Base-by-base conservation (phyloP, 2,797 vertebrate genomes). In the Micropoecilia bifurca region DNA sequence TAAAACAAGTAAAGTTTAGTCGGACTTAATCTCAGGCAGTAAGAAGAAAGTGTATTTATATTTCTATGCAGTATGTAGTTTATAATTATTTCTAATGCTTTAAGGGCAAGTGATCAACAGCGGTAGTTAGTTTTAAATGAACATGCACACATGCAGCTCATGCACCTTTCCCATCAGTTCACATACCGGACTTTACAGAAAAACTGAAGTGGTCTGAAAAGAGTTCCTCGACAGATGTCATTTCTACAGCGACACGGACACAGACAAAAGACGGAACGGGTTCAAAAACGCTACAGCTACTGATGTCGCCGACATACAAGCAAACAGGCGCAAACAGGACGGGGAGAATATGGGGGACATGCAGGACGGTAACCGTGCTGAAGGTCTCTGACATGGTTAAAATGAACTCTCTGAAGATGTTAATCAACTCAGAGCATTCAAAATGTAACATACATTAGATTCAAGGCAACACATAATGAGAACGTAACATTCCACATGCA, bases 131-230 rank as follows among this genome's bases (percentile, higher is more conserved):
- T 71, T 77, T 78, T 78, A 80, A 73, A 80, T 86, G 79, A 77
- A 77, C 81, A 90, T 87, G 92, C 89, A 89, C 81, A 89, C 94
- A 94, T 95, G 94, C 95, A 80, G 83, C 77, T 90, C 95, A 95
- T 95, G 95, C 94, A 91, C 78, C 89, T 81, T 88, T 79, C 73
- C 90, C 77, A 78, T 91, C 92, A 89, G 88, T 88, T 95, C 95
- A 95, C 95, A 92, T 95, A 95, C 95, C 95, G 95, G 94, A 94
- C 93, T 95, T 95, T 95, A 95, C 73, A 94, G 94, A 95, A 95
- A 93, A 95, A 94, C 89, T 87, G 93, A 90, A 95, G 93, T 28
- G 95, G 95, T 81, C 91, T 92, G 93, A 95, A 95, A 94, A 95
- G 91, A 92, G 92, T 95, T 95, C 95, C 95, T 91, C 94, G 94